These are phyloP conservation scores for Laothoe populi DNA, from an alignment of 2,888 invertebrate species.

Conservation along the genomic window DNA sequence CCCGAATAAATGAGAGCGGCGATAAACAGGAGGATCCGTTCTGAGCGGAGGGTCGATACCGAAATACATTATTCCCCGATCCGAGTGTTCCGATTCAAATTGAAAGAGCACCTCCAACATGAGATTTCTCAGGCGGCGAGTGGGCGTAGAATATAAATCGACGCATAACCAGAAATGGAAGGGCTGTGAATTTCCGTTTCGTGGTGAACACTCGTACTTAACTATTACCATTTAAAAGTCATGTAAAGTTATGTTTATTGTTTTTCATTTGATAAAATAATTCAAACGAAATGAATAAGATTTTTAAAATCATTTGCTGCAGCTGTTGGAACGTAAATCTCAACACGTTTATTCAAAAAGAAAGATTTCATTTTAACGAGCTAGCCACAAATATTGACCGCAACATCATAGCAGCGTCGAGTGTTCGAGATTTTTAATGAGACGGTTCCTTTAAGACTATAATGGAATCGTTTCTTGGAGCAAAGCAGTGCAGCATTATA, in stretches of 20 bases:
- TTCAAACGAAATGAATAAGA: neutral
- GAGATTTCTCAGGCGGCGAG: constrained; percentile 84
- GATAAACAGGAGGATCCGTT: constrained; percentile 84
- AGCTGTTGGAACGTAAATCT: constrained; percentile 54
- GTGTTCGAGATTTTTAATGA: constrained; percentile 49
- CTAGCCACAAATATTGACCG: constrained; percentile 55
- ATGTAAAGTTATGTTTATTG: no score
- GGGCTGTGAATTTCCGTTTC: constrained; percentile 79
- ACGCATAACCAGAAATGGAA: constrained; percentile 83
- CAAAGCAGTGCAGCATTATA: neutral
- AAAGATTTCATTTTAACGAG: constrained; percentile 65
- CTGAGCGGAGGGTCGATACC: constrained; percentile 81
- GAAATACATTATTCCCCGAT: constrained; percentile 85
- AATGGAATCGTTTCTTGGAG: constrained; percentile 35
- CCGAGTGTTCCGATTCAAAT: constrained; percentile 85
- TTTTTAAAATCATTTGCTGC: constrained; percentile 33
- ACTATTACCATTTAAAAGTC: constrained; percentile 52
- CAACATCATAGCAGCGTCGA: constrained; percentile 42
- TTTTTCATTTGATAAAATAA: neutral
- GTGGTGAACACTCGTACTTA: constrained; percentile 65
- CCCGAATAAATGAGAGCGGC: constrained; percentile 83
- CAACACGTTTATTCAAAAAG: constrained; percentile 55
- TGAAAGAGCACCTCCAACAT: constrained; percentile 85
- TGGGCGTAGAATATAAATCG: constrained; percentile 85
- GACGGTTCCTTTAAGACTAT: constrained; percentile 41